Base-by-base conservation (phyloP, 53 echinoderm and acorn worm genomes). In the Mesocentrotus franciscanus region DNA sequence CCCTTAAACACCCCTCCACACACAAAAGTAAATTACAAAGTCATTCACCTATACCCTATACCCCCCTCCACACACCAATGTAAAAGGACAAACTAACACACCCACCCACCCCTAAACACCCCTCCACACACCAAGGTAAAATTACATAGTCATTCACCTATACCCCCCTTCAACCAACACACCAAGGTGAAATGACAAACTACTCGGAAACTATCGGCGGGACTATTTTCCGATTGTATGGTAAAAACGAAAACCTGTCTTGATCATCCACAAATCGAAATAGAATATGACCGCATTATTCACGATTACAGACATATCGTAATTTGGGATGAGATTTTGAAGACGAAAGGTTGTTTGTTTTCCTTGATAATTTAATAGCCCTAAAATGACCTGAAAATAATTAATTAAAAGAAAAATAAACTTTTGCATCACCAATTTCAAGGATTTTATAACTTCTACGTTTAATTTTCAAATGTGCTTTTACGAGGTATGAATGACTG, bases 151-250 rank as follows among this genome's bases (percentile, higher is more conserved):
- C 85, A 56, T 17, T n/a, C 6, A 22, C 9, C 78, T 24, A 8
- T 12, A 10, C 78, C 78, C 32, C 12, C 78, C 34, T 29, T 16
- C 11, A 33, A 78, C 78, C n/a, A 27, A 30, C 34, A 84, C 8
- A 74, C 29, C 29, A 30, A 30, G 14, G 36, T 42, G 18, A 81
- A 33, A 20, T 58, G 87, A 87, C 87, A 87, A 87, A 87, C 56
- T 87, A 57, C 56, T 87, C 87, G 87, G 87, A 87, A 87, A 87
- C 87, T 57, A 58, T 87, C 56, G 87, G 14, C 27, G 58, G n/a
- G 58, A 39, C 58, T 58, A n/a, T 87, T 56, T 87, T 87, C 87
- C 87, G 87, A 57, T 87, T 87, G 18, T 10, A 85, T 24, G 56
- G 56, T 55, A 15, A 18, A 85, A 7, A 24, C 17, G 22, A 85